Base-by-base conservation (phyloP, 2,888 invertebrate species). In the Agrochola macilenta region DNA sequence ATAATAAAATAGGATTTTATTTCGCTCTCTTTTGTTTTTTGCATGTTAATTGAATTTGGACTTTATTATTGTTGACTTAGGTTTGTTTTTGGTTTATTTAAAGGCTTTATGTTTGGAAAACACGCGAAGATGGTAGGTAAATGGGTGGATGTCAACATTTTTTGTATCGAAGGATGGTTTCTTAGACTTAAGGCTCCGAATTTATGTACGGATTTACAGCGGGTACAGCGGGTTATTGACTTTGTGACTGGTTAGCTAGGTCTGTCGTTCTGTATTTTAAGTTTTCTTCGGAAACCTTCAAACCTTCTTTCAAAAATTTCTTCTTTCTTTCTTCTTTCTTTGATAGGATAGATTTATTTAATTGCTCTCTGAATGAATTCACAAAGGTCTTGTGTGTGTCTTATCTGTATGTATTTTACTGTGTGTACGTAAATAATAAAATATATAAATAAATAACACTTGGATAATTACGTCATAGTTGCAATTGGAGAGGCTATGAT, bases 101-200 rank as follows among this genome's bases (percentile, higher is more conserved):
- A 80, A 83, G 69, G 80, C 60, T 74, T 87, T 83, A 88, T 87
- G 81, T 79, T 82, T 78, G 64, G 72, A 70, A 86, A 87, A 89
- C 88, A 89, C 83, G 88, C 89, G 74, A 88, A 83, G 79, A 87
- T 79, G 68, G 66, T 74, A 89, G 82, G 88, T 84, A 84, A 74
- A 87, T 85, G 79, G 78, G 78, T 76, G 63, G 61, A 74, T 83
- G 82, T 80, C 86, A 81, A 82, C 85, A 80, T 84, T 83, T 79
- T 76, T 88, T 83, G 49, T 74, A 82, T 79, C 65, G 63, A 76
- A 68, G 46, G 73, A 81, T 57, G 70, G 74, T 68, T 83, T 35
- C 65, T 69, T 68, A 61, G 76, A 73, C 66, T 58, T 75, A 69
- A 79, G 54, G 76, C 65, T 74, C 39, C 54, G 14, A 68, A 72